These are phyloP conservation scores for Dendrolimus houi DNA, from an alignment of 2,888 invertebrate species.

Conservation along the genomic window DNA sequence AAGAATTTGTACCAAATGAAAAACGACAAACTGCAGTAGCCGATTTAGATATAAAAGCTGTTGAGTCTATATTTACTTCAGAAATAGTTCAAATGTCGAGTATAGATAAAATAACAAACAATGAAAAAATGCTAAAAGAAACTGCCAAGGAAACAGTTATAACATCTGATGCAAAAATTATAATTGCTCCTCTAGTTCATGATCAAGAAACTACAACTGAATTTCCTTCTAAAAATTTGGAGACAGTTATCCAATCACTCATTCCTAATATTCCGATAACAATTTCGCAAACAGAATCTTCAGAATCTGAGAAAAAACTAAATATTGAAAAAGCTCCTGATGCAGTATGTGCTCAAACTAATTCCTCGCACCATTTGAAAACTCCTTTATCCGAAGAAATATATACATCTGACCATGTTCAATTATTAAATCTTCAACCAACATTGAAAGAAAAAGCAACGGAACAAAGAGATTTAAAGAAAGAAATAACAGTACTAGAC, in stretches of 20 bases:
- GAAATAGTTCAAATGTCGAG: slow-evolving; percentile 65
- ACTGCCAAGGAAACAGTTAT: slow-evolving; percentile 64
- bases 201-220: slow-evolving; percentile 78
- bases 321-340: slow-evolving; percentile 35
- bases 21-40: slow-evolving; percentile 72
- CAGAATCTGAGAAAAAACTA: slow-evolving; percentile 80
- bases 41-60: slow-evolving; percentile 73
- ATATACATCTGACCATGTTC: slow-evolving; percentile 56
- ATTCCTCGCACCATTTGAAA: slow-evolving; percentile 51
- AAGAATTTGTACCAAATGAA: slow-evolving; percentile 63
- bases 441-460: slow-evolving; percentile 35
- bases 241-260: slow-evolving; percentile 59
- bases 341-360: slow-evolving; percentile 27
- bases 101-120: slow-evolving; percentile 18
- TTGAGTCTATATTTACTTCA: slow-evolving; percentile 77
- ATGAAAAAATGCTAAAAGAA: slow-evolving; percentile 59
- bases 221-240: slow-evolving; percentile 33
- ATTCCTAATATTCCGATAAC: slow-evolving; percentile 78
- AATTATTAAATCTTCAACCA: slow-evolving; percentile 27
- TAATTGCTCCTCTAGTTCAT: slow-evolving; percentile 77
- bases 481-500: slow-evolving; percentile 56
- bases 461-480: slow-evolving; percentile 45
- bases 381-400: slow-evolving; percentile 57
- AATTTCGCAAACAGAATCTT: slow-evolving; percentile 77
- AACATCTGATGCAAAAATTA: slow-evolving; percentile 79